Evolutionary conservation across 2,113 vertebrate genomes (phyloP), one percentile per base, ranked within the genome.

Genomic region (Ochotona curzoniae): DNA sequence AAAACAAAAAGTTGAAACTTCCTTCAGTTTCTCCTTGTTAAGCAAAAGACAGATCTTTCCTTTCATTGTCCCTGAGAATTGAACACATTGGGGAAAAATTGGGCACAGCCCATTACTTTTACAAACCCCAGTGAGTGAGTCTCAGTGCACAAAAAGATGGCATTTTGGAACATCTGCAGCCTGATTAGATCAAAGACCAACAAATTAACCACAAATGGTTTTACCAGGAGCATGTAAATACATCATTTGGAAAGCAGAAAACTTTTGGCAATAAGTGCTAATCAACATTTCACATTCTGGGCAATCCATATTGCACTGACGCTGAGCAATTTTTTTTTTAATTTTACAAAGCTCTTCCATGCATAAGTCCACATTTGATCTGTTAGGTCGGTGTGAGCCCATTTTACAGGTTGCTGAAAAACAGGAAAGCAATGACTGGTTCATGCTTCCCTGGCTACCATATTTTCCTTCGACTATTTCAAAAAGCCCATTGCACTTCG

Each of bases 61-160:
- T 49, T 73, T 51, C 96, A 95, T 90, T 94, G 87, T 96, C 95
- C 96, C 91, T 93, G 93, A 93, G 97, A 97, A 87, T 92, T 95
- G 90, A 94, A 61, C 96, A 93, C 95, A 90, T 97, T 90, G 90
- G 93, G 83, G 96, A 87, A 89, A 96, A 96, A 96, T 97, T 93
- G 60, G 89, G 93, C 79, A 97, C 93, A 97, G 96, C 95, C 96
- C 95, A 97, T 97, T 97, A 97, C 96, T 97, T 96, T 96, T 94
- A 88, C 90, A 95, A 95, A 76, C 81, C 92, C 94, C 30, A 93
- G 89, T 95, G 87, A 51, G 92, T 94, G 95, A 96, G 92, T 91
- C 95, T 93, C 61, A 54, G 38, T 91, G 90, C 80, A 96, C 90
- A 95, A 95, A 97, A 97, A 97, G 94, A 96, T 87, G 88, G 87